Evolutionary conservation across 2,797 vertebrate species (phyloP).

Genomic region (Clangula hyemalis): DNA sequence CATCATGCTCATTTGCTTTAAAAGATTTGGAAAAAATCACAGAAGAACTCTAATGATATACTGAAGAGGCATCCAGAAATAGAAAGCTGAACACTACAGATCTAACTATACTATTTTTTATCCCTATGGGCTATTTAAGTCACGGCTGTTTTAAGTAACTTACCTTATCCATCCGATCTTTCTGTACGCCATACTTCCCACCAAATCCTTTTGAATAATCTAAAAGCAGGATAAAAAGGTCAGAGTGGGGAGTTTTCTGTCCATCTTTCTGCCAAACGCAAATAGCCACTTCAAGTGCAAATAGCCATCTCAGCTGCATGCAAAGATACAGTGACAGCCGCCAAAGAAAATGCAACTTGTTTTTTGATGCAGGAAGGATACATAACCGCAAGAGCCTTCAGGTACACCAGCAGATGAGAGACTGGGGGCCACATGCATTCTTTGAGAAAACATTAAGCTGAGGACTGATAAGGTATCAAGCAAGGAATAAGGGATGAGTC

Average conservation of each 20-base stretch:
- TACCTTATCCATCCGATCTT: slow-evolving; percentile 92
- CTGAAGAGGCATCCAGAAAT: background rate
- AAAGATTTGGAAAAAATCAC: background rate
- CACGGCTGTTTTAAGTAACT: background rate
- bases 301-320: slow-evolving; percentile 9
- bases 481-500: slow-evolving; percentile 25
- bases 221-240: slow-evolving; percentile 64
- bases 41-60: background rate
- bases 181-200: slow-evolving; percentile 94
- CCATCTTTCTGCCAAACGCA: background rate
- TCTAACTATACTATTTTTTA: background rate
- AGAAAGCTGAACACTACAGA: background rate
- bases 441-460: background rate
- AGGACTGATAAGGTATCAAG: slow-evolving; percentile 21
- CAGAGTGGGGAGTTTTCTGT: background rate
- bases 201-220: slow-evolving; percentile 96
- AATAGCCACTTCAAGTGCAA: background rate
- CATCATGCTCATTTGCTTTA: background rate
- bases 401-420: slow-evolving; percentile 19
- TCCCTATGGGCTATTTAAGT: background rate
- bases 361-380: slow-evolving; percentile 40
- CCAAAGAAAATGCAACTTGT: slow-evolving; percentile 39
- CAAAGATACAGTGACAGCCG: slow-evolving; percentile 25
- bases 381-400: slow-evolving; percentile 9
- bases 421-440: background rate